These are phyloP conservation scores for Cyanoramphus novaezelandiae DNA, from an alignment of 2,113 vertebrate species.

Conservation along the genomic window DNA sequence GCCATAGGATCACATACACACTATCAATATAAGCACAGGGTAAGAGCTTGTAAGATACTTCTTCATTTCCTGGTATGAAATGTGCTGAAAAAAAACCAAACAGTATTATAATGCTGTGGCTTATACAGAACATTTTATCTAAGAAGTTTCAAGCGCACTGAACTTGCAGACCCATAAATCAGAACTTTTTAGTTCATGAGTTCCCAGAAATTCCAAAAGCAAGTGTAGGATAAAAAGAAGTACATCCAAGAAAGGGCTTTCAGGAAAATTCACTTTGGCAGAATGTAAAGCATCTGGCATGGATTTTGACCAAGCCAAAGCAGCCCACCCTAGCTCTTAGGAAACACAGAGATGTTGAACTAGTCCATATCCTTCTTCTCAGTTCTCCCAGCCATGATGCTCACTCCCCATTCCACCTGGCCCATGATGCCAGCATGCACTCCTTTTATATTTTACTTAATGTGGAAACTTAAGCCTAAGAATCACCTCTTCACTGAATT, in stretches of 20 bases:
- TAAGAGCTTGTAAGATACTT: background rate
- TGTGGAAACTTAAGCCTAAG: background rate
- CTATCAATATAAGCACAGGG: background rate
- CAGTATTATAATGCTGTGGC: background rate
- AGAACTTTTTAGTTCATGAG: background rate
- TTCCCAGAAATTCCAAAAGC: background rate
- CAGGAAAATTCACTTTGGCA: background rate
- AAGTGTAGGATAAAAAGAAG: background rate
- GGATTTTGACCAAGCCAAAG: background rate
- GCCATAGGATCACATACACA: background rate
- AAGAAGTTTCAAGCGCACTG: background rate
- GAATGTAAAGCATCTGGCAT: background rate
- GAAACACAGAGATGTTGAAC: background rate
- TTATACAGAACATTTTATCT: background rate
- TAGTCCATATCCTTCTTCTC: background rate
- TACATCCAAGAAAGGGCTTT: background rate
- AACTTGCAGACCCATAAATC: background rate
- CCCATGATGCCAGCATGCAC: background rate
- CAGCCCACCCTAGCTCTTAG: background rate
- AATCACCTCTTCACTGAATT: background rate
- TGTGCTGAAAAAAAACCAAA: background rate
- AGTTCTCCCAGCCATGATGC: background rate
- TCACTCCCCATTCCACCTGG: background rate
- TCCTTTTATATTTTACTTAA: background rate
- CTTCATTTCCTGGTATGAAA: background rate